Conservation (phyloP, 2,888 invertebrate species). For the Dusona sp. region DNA sequence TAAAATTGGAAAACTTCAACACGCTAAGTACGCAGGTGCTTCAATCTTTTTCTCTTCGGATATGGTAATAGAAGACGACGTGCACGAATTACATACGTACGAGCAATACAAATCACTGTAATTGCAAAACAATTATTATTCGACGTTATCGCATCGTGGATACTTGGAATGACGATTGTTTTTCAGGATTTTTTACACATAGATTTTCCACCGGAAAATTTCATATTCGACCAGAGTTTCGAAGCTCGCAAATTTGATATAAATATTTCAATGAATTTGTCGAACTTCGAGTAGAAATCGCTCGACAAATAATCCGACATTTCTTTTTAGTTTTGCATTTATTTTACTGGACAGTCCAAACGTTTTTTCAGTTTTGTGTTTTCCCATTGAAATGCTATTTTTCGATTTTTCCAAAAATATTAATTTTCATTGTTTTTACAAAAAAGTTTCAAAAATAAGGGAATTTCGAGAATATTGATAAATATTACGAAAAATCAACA, state of each 20-base stretch:
- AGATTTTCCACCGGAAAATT: neutral
- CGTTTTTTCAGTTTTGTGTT: no score
- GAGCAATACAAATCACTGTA: slow-evolving; percentile 54
- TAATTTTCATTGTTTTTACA: neutral
- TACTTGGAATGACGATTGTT: slow-evolving; percentile 61
- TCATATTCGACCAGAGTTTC: neutral
- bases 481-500: neutral
- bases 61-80: slow-evolving; percentile 49
- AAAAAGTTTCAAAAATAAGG: neutral
- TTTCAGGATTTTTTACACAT: neutral
- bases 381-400: no score
- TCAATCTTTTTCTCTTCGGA: slow-evolving; percentile 7
- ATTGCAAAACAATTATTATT: slow-evolving; percentile 51
- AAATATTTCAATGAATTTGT: no score
- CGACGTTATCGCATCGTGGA: slow-evolving; percentile 52
- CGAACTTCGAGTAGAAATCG: neutral
- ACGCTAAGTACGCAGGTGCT: slow-evolving; percentile 78
- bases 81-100: slow-evolving; percentile 69
- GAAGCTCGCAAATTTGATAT: neutral
- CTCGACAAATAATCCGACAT: neutral
- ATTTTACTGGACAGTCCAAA: neutral
- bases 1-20: slow-evolving; percentile 84
- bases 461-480: neutral
- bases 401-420: no score
- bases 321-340: neutral